Percentiles rank a stretch among this genome's conserved stretches.
Conservation (phyloP, 2,113 vertebrate genomes). For the Orthonyx spaldingii region DNA sequence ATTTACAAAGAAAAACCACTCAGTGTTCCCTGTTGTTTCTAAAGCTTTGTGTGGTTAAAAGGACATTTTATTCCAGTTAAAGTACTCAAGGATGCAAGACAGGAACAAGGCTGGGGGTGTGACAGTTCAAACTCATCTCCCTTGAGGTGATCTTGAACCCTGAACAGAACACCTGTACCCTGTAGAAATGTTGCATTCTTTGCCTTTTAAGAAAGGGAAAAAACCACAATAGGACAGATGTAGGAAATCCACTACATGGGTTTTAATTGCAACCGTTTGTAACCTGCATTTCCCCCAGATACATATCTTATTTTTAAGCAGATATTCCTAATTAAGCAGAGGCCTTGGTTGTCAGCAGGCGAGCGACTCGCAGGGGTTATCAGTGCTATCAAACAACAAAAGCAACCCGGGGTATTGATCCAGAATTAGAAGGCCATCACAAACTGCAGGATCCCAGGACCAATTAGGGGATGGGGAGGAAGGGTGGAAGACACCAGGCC, state of each 20-base stretch:
- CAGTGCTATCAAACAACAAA: not conserved
- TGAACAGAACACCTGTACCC: not conserved
- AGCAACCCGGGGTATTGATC: not conserved
- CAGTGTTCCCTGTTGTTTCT: not conserved
- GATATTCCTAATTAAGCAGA: conserved; percentile 36
- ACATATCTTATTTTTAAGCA: conserved; percentile 1
- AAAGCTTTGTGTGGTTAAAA: not conserved
- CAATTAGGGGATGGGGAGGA: not conserved
- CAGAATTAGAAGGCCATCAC: not conserved
- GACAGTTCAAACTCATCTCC: not conserved
- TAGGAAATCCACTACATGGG: not conserved
- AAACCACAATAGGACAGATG: not conserved
- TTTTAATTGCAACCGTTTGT: conserved; percentile 45
- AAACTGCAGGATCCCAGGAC: not conserved
- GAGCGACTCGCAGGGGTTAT: not conserved
- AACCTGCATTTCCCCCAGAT: conserved; percentile 6
- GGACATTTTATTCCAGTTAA: not conserved
- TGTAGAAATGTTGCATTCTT: not conserved
- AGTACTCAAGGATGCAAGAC: not conserved
- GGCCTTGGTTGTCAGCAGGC: not conserved
- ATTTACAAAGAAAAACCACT: not conserved
- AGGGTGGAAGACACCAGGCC: not conserved
- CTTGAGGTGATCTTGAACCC: not conserved
- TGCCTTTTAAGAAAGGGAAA: not conserved
- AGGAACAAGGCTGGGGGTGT: not conserved